Base-by-base conservation (phyloP, 2,797 vertebrate genomes). In the Galaxias olidus region DNA sequence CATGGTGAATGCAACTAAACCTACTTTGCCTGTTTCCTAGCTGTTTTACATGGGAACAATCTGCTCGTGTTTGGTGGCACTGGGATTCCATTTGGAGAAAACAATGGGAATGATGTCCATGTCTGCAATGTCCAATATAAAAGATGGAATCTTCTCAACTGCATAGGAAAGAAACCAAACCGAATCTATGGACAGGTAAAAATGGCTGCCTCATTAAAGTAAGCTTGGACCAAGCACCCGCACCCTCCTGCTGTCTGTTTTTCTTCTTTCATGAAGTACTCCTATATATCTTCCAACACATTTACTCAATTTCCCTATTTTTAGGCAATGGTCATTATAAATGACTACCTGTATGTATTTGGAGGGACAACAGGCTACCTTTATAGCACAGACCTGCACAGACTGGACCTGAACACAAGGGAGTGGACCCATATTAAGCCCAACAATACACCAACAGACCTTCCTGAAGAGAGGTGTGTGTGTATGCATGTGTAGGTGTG, bases 11-110 rank as follows among this genome's bases (percentile, higher is more conserved):
- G n/a, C n/a, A n/a, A n/a, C n/a, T n/a, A n/a, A n/a, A n/a, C n/a
- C n/a, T 40, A 69, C 1, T 57, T 10, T 63, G 15, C 65, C 9
- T 10, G 1, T 49, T 55, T 60, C 47, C 43, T 77, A 99, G 97
- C 96, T 68, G 95, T 96, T 62, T 65, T 98, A 59, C 96, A 99
- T 0, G 96, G 97, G 53, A 97, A 96, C 91, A 99, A 98, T 86
- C 88, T 99, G 49, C 88, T 99, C n/a, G 96, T 98, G 45, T 99
- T 99, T 4, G 97, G 97, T 0, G 97, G 97, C 42, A 99, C 97
- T 0, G 97, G 97, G 66, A 98, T 99, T 77, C 97, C 97, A 0
- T 99, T 99, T 0, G 97, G 97, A 0, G 96, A 99, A 85, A 98
- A 95, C 91, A 99, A 98, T 0, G 96, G 97, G 40, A 98, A 98